Conservation (phyloP, 2,113 vertebrate genomes). For the Calypte anna region DNA sequence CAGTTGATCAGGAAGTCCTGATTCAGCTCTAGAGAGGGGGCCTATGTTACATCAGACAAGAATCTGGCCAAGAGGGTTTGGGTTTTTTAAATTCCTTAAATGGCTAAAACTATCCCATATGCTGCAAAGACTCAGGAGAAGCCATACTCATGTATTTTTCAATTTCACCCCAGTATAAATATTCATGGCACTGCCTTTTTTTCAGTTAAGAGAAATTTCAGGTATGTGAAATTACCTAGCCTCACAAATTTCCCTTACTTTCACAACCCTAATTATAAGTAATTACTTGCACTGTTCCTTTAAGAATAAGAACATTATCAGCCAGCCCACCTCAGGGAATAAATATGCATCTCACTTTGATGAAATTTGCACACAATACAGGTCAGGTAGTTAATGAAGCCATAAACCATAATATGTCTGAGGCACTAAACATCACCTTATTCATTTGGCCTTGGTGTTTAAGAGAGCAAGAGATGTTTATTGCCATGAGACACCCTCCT, state of each 20-base stretch:
- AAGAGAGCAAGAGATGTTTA: constrained; percentile 74
- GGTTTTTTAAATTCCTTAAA: neutral
- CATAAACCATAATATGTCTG: constrained; percentile 68
- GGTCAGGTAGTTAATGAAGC: constrained; percentile 77
- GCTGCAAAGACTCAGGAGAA: neutral
- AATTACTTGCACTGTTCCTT: constrained; percentile 69
- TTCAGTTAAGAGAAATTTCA: constrained; percentile 37
- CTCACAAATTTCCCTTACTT: constrained; percentile 59
- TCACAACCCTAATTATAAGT: constrained; percentile 66
- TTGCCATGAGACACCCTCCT: constrained; percentile 72
- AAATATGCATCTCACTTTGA: constrained; percentile 67
- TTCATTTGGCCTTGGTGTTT: constrained; percentile 67
- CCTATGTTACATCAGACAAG: neutral
- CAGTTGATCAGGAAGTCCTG: neutral
- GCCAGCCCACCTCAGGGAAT: constrained; percentile 57
- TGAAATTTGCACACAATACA: constrained; percentile 77
- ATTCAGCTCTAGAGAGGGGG: neutral
- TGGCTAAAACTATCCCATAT: neutral
- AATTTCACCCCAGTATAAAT: neutral
- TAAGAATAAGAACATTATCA: constrained; percentile 67
- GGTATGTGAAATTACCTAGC: constrained; percentile 36
- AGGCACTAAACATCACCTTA: constrained; percentile 66
- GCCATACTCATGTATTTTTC: neutral
- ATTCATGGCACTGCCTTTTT: neutral
- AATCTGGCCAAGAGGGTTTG: neutral